Conservation (phyloP, 1,140 invertebrate genomes). For the Caenorhabditis elegans region WBcel235 BX284604.4:594001-594500, state of each 20-base stretch:
- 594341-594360: conserved; percentile 50
- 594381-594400: too few species aligned
- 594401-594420: too few species aligned
- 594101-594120: conserved; percentile 53
- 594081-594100: conserved; percentile 54
- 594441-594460: too few species aligned
- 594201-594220: conserved; percentile 53
- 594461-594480: too few species aligned
- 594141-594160: conserved; percentile 59
- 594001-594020: conserved; percentile 54
- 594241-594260: conserved; percentile 57
- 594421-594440: too few species aligned
- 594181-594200: conserved; percentile 55
- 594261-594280: conserved; percentile 50
- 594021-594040: conserved; percentile 57
- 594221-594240: conserved; percentile 59
- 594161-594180: conserved; percentile 59
- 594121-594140: conserved; percentile 58
- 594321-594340: conserved; percentile 56
- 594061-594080: conserved; percentile 42
- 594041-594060: conserved; percentile 52
- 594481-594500: too few species aligned
- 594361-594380: too few species aligned
- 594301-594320: conserved; percentile 46
- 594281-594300: conserved; percentile 52